Percentiles rank a stretch among this genome's conserved stretches.
Conservation (phyloP, 2,797 vertebrate genomes). For the Clarias platycephalus region DNA sequence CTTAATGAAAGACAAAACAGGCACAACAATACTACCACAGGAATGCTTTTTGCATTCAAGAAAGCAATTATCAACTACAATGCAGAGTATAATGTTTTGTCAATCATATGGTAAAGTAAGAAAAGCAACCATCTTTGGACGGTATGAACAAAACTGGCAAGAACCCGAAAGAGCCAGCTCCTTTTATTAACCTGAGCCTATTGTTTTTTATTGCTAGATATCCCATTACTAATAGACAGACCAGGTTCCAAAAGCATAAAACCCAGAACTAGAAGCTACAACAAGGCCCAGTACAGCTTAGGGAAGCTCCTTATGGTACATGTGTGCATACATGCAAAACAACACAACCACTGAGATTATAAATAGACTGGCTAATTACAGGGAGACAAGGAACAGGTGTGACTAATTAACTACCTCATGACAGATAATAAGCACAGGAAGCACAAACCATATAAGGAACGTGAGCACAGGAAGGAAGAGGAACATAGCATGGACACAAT, state of each 20-base stretch:
- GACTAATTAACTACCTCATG: conserved; percentile 13
- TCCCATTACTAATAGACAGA: neutral
- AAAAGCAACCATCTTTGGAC: neutral
- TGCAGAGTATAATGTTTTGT: neutral
- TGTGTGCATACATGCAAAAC: neutral
- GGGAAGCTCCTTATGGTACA: neutral
- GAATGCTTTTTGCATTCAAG: neutral
- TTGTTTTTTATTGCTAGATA: no score
- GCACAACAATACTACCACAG: neutral
- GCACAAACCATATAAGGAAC: neutral
- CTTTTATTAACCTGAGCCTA: neutral
- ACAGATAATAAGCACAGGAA: conserved; percentile 6
- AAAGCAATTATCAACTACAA: neutral
- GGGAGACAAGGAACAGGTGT: neutral
- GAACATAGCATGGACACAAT: neutral
- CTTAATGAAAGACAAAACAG: neutral
- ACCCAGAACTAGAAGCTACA: no score
- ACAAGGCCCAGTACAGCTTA: neutral
- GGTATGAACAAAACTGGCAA: neutral
- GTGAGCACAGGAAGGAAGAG: neutral
- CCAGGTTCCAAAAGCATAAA: neutral
- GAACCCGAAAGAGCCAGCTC: neutral
- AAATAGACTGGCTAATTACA: conserved; percentile 16
- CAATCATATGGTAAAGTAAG: no score
- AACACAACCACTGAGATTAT: neutral